A percentile compares a stretch with the other conserved stretches of the same genome.
These are phyloP conservation scores for Crematogaster levior DNA, from an alignment of 2,888 invertebrate genomes.

Conservation along the genomic window DNA sequence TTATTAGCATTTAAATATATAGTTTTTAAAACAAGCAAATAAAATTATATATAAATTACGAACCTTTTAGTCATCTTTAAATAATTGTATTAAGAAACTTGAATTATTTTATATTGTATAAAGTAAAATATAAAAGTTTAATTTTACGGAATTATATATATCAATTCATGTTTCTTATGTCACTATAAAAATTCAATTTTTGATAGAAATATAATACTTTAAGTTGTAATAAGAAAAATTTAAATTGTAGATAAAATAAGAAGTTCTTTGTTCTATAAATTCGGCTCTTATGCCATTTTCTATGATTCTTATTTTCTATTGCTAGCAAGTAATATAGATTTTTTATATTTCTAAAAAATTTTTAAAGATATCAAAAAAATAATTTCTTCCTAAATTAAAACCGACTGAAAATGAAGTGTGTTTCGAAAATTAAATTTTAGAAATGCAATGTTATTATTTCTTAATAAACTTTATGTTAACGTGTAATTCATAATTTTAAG, in stretches of 20 bases:
- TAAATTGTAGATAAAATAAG: neutral
- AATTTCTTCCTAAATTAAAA: neutral
- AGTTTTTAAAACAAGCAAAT: neutral
- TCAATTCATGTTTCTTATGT: neutral
- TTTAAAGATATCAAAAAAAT: neutral
- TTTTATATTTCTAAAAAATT: too few relatives aligned
- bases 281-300: neutral
- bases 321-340: neutral
- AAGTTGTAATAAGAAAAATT: neutral
- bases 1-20: neutral
- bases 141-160: neutral
- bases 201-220: neutral
- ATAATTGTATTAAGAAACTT: neutral
- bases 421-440: neutral
- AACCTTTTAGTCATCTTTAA: neutral
- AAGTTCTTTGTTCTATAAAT: neutral
- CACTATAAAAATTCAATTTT: neutral
- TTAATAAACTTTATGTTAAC: neutral
- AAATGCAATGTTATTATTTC: neutral
- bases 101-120: neutral
- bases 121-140: slow-evolving; percentile 4
- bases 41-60: neutral
- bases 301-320: too few relatives aligned
- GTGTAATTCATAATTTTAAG: neutral
- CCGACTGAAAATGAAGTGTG: neutral